These are phyloP conservation scores for Mohoua ochrocephala DNA, from an alignment of 2,113 vertebrate species.

Conservation along the genomic window DNA sequence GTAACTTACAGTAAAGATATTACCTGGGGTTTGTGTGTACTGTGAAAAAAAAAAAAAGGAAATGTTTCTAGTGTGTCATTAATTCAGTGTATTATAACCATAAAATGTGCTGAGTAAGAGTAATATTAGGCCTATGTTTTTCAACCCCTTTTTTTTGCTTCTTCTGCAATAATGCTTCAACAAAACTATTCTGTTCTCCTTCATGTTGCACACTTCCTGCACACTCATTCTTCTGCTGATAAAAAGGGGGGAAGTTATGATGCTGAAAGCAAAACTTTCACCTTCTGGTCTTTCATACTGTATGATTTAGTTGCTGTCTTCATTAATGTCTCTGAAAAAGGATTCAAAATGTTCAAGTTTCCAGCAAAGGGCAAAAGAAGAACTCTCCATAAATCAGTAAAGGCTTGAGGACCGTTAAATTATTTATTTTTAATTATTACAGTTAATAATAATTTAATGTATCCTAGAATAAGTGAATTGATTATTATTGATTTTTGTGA, in stretches of 20 bases:
- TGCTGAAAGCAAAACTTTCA: conserved; percentile 8
- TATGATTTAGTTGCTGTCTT: conserved; percentile 15
- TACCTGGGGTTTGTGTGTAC: neutral
- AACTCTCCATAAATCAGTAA: conserved; percentile 6
- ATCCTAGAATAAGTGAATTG: conserved; percentile 45
- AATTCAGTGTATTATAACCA: conserved; percentile 42
- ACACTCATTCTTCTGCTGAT: neutral
- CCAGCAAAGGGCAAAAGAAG: conserved; percentile 5
- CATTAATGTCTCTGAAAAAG: neutral
- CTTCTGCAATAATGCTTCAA: neutral
- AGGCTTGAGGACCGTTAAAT: conserved; percentile 25
- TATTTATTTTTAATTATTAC: conserved; percentile 56
- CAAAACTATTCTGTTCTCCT: neutral
- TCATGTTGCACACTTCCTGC: neutral
- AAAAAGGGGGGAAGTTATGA: neutral
- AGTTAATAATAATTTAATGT: conserved; percentile 59
- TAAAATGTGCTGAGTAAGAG: conserved; percentile 6
- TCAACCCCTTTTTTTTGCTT: neutral
- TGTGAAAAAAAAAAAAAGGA: neutral
- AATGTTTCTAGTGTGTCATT: conserved; percentile 29
- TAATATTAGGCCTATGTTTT: neutral
- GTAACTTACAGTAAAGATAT: neutral
- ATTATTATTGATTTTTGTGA: conserved; percentile 55
- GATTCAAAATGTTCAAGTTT: neutral
- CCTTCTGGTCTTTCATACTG: neutral